Percentiles rank a stretch among this genome's conserved stretches.
These are phyloP conservation scores for Ganaspis brasiliensis DNA, from an alignment of 2,888 invertebrate species.

Conservation along the genomic window DNA sequence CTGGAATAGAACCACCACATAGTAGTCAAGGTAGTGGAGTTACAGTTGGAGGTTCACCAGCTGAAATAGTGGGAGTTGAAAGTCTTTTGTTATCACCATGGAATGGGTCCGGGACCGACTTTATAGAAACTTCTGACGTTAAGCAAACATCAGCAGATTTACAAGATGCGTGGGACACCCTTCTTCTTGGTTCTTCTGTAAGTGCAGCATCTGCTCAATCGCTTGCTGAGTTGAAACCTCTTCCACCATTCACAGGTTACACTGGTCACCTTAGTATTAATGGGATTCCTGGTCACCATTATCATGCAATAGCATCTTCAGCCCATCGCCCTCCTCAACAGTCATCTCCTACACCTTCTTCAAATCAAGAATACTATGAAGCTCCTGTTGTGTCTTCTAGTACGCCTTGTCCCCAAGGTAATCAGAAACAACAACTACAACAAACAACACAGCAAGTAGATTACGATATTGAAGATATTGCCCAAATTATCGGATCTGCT, in stretches of 20 bases:
- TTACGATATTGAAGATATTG: slow-evolving; percentile 91
- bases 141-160: slow-evolving; percentile 75
- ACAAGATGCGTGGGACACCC: slow-evolving; percentile 87
- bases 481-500: slow-evolving; percentile 93
- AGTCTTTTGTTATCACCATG: slow-evolving; percentile 75
- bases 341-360: slow-evolving; percentile 77
- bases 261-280: slow-evolving; percentile 93
- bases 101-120: slow-evolving; percentile 73
- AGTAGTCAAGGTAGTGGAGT: slow-evolving; percentile 75
- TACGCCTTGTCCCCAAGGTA: slow-evolving; percentile 78
- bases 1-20: slow-evolving; percentile 77
- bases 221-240: slow-evolving; percentile 91
- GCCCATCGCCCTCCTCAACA: slow-evolving; percentile 77
- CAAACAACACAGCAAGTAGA: slow-evolving; percentile 80
- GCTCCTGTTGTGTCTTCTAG: slow-evolving; percentile 81
- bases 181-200: slow-evolving; percentile 83
- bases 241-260: slow-evolving; percentile 93
- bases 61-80: slow-evolving; percentile 77
- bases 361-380: slow-evolving; percentile 79
- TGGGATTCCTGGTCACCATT: slow-evolving; percentile 93
- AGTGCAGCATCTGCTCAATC: slow-evolving; percentile 84
- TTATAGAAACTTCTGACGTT: slow-evolving; percentile 74
- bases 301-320: slow-evolving; percentile 88
- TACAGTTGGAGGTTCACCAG: slow-evolving; percentile 73
- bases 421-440: slow-evolving; percentile 79